Base-by-base conservation (phyloP, 2,797 vertebrate genomes). In the Tamandua tetradactyla region DNA sequence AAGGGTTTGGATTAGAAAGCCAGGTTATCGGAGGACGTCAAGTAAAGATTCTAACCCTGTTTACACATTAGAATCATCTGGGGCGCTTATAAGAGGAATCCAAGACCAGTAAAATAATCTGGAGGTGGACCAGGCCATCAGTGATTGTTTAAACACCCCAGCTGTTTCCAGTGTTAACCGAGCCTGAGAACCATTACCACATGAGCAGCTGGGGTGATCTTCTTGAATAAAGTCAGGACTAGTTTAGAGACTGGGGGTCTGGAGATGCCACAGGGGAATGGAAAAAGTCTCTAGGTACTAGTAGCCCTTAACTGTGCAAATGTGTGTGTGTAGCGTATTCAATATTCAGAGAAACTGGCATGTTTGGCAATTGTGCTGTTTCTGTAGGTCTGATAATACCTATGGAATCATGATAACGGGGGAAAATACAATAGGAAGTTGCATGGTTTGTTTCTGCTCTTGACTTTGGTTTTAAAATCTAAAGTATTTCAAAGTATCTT, bases 401-500 rank as follows among this genome's bases (percentile, higher is more conserved):
- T 44, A 71, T 18, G 85, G 76, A 84, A 84, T 92, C 15, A 11
- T 37, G 66, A 37, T 59, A 80, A 27, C 79, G 4, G 30, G 18
- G 9, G 7, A 94, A 97, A 87, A 42, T 37, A 40, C 10, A 72
- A 42, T 32, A 79, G 40, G 23, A 95, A 78, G 17, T 86, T 72
- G 71, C 32, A 78, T 81, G 49, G 20, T 64, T 92, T 86, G 47
- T 75, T 94, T 80, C 84, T 15, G 30, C 61, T 89, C 88, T 40
- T 85, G 13, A 69, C 62, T 90, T 74, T 27, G 82, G 68, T 95
- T 87, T 94, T 90, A 85, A 91, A 80, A 85, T 89, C 71, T 37
- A 42, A 64, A 75, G 42, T 75, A 69, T 76, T 74, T 90, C 9
- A 62, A 87, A 86, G 84, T 18, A 92, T 94, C 91, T 97, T 14